These are phyloP conservation scores for Carterocephalus palaemon DNA, from an alignment of 2,888 invertebrate species.

Conservation along the genomic window DNA sequence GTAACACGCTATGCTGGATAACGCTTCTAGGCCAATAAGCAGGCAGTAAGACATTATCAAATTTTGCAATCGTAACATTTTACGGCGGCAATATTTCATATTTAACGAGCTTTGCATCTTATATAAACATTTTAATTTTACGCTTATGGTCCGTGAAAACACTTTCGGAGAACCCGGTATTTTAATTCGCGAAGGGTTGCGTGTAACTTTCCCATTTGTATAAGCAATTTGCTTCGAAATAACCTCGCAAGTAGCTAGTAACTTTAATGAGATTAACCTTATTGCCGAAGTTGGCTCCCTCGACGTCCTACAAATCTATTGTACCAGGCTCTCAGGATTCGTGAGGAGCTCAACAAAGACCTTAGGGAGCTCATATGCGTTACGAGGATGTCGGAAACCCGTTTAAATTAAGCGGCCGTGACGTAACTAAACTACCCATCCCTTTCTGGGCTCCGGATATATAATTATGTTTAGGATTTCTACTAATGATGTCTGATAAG, in stretches of 20 bases:
- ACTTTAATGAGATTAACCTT: conserved; percentile 24
- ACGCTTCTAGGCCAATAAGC: too few relatives aligned
- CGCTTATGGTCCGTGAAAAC: conserved; percentile 9
- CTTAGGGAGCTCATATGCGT: conserved; percentile 20
- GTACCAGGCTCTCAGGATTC: conserved; percentile 22
- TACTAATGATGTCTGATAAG: background rate
- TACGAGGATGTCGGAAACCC: conserved; percentile 14
- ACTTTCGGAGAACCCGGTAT: conserved; percentile 4
- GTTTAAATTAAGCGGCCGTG: conserved; percentile 18
- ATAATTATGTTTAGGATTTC: conserved; percentile 20
- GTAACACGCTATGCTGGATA: too few relatives aligned
- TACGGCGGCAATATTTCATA: background rate
- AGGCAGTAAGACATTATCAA: background rate
- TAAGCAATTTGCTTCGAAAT: conserved; percentile 22
- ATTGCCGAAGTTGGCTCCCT: conserved; percentile 20
- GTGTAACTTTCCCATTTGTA: conserved; percentile 12
- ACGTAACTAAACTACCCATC: conserved; percentile 6
- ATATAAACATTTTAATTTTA: conserved; percentile 20
- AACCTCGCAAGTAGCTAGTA: conserved; percentile 18
- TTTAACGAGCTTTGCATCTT: conserved; percentile 9
- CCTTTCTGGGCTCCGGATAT: conserved; percentile 1
- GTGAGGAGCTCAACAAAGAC: conserved; percentile 20
- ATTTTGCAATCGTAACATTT: conserved; percentile 5
- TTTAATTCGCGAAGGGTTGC: conserved; percentile 18
- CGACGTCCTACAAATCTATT: conserved; percentile 21